Percentiles rank a stretch among this genome's conserved stretches.
These are phyloP conservation scores for Phyllopteryx taeniolatus DNA, from an alignment of 2,113 vertebrate species.

Conservation along the genomic window DNA sequence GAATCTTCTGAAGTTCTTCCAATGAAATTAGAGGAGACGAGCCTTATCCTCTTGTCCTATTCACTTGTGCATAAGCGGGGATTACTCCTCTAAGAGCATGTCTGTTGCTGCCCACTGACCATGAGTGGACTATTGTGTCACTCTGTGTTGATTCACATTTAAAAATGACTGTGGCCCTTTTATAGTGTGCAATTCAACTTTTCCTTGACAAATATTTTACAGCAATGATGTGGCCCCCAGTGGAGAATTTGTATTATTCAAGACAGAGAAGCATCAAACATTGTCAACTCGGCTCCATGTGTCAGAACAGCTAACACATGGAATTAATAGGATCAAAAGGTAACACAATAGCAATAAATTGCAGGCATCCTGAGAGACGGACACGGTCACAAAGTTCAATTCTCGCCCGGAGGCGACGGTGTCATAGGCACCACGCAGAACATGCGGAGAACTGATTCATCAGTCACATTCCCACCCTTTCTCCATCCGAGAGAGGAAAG, in stretches of 20 bases:
- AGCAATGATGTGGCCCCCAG: slow-evolving; percentile 12
- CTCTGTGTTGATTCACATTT: neutral
- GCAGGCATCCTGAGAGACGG: slow-evolving; percentile 54
- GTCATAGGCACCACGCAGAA: slow-evolving; percentile 26
- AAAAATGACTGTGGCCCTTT: neutral
- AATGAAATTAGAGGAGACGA: slow-evolving; percentile 32
- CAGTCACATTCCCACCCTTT: slow-evolving; percentile 22
- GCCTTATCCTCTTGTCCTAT: slow-evolving; percentile 40
- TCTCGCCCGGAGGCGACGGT: slow-evolving; percentile 52
- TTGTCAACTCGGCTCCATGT: slow-evolving; percentile 42
- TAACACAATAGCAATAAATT: slow-evolving; percentile 60
- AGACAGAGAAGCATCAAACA: slow-evolving; percentile 50
- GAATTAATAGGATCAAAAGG: slow-evolving; percentile 61
- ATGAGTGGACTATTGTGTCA: slow-evolving; percentile 40
- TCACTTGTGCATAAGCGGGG: slow-evolving; percentile 41
- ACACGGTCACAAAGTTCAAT: slow-evolving; percentile 62
- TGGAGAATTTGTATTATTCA: slow-evolving; percentile 49
- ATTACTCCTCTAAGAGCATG: slow-evolving; percentile 43
- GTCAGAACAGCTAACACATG: slow-evolving; percentile 54
- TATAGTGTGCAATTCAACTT: neutral
- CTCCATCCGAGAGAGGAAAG: slow-evolving; percentile 26
- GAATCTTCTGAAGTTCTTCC: slow-evolving; percentile 17
- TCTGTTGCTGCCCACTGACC: slow-evolving; percentile 27
- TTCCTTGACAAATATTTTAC: neutral
- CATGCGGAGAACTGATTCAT: slow-evolving; percentile 4